Evolutionary conservation across 2,888 invertebrate species (phyloP), one percentile per base, ranked within the genome.

Genomic region (Scaptodrosophila latifasciaeformis): DNA sequence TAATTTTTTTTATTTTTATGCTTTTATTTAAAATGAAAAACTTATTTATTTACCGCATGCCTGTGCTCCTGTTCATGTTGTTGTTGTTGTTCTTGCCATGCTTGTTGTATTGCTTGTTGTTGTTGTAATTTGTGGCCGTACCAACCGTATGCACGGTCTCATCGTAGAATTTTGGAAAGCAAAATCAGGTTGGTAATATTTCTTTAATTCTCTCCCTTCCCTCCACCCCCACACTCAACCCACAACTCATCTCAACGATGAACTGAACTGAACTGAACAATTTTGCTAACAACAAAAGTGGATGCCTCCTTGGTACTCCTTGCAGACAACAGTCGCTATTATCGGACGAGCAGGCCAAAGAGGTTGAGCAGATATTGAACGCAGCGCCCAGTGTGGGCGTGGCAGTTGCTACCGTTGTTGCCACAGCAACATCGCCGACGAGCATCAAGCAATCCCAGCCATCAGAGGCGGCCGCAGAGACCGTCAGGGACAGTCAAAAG

Each of bases 281-380:
- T 44, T 53, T 27, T n/a, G n/a, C n/a, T 42, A 47, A 27, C 13
- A 13, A 40, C 31, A 1, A 24, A 24, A 24, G 24, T 24, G 24
- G 24, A 24, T 24, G 24, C 15, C 46, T 37, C 7, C 17, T 2
- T 40, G 30, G 19, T 49, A n/a, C n/a, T n/a, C 42, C 42, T 45
- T 84, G 62, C 87, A 93, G 93, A 86, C 92, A 92, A 90, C 93
- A 93, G 87, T 91, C 91, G 83, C 88, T 94, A 82, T 89, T 94
- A 82, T 94, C 94, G 58, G 95, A 96, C 86, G 95, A 95, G 87
- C 95, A 95, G 87, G 95, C 95, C 69, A 93, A 94, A 86, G 95
- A 96, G 89, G 94, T 95, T 68, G 92, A 92, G 69, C 91, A 93
- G 82, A 90, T 96, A 84, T 85, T 96, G 78, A 92, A 92, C 66